Evolutionary conservation across 2,888 invertebrate species (phyloP).

Genomic region (Acanthococcus lagerstroemiae): DNA sequence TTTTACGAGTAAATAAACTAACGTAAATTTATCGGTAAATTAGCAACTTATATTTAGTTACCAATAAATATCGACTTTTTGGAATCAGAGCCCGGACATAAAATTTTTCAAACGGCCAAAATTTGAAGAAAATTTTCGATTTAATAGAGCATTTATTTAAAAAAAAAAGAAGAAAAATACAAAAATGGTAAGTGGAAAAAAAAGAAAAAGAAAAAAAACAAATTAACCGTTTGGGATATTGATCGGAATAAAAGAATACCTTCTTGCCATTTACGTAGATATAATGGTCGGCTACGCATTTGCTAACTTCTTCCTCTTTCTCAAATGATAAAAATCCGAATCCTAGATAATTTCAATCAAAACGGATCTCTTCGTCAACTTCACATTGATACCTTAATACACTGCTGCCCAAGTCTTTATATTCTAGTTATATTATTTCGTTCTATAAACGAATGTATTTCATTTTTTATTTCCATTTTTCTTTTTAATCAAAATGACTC

Average conservation of each 20-base stretch:
- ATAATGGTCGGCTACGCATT: constrained; percentile 29
- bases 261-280: constrained; percentile 27
- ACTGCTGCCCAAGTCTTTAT: constrained; percentile 18
- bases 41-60: background rate
- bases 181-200: background rate
- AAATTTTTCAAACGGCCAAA: background rate
- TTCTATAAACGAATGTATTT: background rate
- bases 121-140: too few species aligned
- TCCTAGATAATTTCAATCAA: constrained; percentile 27
- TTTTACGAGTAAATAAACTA: background rate
- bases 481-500: too few species aligned
- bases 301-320: constrained; percentile 23
- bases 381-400: constrained; percentile 19
- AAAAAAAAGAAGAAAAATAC: background rate
- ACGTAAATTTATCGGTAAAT: background rate
- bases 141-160: background rate
- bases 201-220: background rate
- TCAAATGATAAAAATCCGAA: constrained; percentile 30
- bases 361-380: constrained; percentile 15
- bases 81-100: background rate
- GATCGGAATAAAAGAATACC: constrained; percentile 21
- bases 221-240: constrained; percentile 5
- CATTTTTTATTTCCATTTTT: too few species aligned
- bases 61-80: background rate
- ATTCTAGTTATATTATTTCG: background rate